Percentiles rank a stretch among this genome's conserved stretches.
Conservation (phyloP, 2,888 invertebrate species). For the Amiota communis region DNA sequence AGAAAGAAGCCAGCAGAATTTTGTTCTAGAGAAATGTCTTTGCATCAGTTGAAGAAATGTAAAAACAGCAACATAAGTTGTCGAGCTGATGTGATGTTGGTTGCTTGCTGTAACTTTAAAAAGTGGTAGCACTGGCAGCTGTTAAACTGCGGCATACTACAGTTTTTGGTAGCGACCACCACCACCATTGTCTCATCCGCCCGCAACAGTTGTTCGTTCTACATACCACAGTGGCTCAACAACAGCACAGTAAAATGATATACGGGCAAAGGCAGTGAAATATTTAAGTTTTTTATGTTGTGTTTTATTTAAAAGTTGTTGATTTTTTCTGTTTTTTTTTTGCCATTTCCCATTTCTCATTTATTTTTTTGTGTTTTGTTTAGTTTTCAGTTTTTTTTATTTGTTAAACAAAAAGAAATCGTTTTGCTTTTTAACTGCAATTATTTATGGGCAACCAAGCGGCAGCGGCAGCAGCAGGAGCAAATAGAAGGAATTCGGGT, state of each 20-base stretch:
- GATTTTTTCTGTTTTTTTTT: too few relatives aligned
- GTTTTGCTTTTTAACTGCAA: slow-evolving; percentile 63
- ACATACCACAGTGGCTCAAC: background rate
- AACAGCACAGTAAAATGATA: background rate
- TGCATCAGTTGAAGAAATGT: too few relatives aligned
- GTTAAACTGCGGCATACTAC: slow-evolving; percentile 38
- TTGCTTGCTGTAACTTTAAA: slow-evolving; percentile 1
- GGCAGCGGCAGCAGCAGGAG: slow-evolving; percentile 40
- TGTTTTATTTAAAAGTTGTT: background rate
- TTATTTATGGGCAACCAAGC: slow-evolving; percentile 65
- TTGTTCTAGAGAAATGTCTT: too few relatives aligned
- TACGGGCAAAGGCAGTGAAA: background rate
- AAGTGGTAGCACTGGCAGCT: slow-evolving; percentile 31
- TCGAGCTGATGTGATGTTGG: too few relatives aligned
- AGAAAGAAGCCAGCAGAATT: too few relatives aligned
- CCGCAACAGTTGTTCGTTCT: slow-evolving; percentile 1
- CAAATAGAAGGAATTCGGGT: too few relatives aligned
- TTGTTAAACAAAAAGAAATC: slow-evolving; percentile 23
- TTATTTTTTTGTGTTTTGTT: too few relatives aligned
- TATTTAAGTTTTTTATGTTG: background rate
- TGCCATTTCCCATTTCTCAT: too few relatives aligned
- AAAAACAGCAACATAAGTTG: too few relatives aligned
- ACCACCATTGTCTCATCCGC: background rate
- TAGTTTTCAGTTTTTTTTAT: background rate
- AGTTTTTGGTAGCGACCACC: background rate